These are phyloP conservation scores for Cheilosia variabilis DNA, from an alignment of 2,888 invertebrate species.

Conservation along the genomic window DNA sequence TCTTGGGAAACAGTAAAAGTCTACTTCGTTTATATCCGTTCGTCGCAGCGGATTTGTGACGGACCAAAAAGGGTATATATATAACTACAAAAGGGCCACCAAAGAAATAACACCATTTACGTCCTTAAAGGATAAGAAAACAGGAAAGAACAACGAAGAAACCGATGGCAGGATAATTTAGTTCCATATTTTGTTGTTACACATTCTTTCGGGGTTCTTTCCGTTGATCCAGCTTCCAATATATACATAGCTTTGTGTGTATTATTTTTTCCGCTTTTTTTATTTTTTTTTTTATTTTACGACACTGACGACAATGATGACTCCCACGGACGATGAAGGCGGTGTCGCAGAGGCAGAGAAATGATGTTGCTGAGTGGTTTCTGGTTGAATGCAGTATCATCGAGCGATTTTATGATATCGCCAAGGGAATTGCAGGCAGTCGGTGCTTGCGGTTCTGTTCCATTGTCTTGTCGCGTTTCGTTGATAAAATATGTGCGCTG, in stretches of 20 bases:
- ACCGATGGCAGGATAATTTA: conserved; percentile 66
- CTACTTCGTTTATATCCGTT: conserved; percentile 66
- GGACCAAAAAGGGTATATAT: background rate
- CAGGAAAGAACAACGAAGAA: conserved; percentile 52
- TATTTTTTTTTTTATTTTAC: conserved; percentile 27
- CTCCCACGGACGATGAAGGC: conserved; percentile 41
- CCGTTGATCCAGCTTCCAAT: conserved; percentile 64
- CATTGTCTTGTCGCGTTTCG: conserved; percentile 54
- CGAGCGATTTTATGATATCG: conserved; percentile 70
- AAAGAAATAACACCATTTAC: conserved; percentile 56
- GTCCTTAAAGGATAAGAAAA: conserved; percentile 69
- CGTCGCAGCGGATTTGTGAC: conserved; percentile 12
- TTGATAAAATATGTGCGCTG: conserved; percentile 55
- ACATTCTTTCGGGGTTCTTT: conserved; percentile 49
- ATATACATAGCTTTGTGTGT: background rate
- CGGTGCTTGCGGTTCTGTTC: conserved; percentile 55
- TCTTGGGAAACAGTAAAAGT: conserved; percentile 69
- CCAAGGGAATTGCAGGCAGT: conserved; percentile 67
- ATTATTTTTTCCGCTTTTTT: conserved; percentile 3
- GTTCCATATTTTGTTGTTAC: conserved; percentile 70
- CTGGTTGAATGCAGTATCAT: conserved; percentile 74
- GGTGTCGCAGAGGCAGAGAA: conserved; percentile 31
- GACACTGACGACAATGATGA: conserved; percentile 64
- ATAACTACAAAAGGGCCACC: conserved; percentile 30
- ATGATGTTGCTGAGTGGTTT: conserved; percentile 71